phyloP scores from a whole-genome alignment of 2,797 vertebrate genomes.

The Smutsia gigantea region DNA sequence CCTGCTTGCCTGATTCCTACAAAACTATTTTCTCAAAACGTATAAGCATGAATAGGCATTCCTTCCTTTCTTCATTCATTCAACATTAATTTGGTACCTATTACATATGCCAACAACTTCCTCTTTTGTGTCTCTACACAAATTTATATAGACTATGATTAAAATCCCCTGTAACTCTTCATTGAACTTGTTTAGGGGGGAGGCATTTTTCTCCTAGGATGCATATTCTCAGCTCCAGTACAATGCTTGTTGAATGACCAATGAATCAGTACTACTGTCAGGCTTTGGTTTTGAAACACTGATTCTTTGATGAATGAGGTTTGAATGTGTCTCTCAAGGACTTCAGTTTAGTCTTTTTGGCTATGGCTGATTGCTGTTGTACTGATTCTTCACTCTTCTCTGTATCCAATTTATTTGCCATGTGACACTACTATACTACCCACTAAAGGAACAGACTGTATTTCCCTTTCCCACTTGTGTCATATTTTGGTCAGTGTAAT shows the following conservation, averaged over 20 bases:
- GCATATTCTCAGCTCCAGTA: conserved; percentile 14
- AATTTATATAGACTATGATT: not conserved
- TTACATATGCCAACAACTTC: not conserved
- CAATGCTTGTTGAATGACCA: not conserved
- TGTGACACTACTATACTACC: not conserved
- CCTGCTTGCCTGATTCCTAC: not conserved
- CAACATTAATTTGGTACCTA: not conserved
- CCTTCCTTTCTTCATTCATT: conserved; percentile 30
- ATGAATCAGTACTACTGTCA: not conserved
- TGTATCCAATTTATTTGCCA: conserved; percentile 3
- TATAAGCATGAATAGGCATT: conserved; percentile 13
- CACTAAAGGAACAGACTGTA: conserved; percentile 21
- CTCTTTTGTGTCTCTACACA: conserved; percentile 16
- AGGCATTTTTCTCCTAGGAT: not conserved
- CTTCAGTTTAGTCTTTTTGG: not conserved
- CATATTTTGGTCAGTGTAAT: conserved; percentile 23
- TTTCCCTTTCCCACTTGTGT: conserved; percentile 2
- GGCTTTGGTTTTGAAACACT: not conserved
- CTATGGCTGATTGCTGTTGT: not conserved
- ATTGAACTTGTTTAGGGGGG: not conserved
- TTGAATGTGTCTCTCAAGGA: conserved; percentile 4
- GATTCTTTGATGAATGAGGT: not conserved
- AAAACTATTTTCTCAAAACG: conserved; percentile 8
- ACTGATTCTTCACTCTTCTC: not conserved
- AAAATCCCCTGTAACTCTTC: not conserved